These are phyloP conservation scores for Pseudomyrmex pallidus DNA, from an alignment of 1,140 invertebrate species.

Conservation along the genomic window DNA sequence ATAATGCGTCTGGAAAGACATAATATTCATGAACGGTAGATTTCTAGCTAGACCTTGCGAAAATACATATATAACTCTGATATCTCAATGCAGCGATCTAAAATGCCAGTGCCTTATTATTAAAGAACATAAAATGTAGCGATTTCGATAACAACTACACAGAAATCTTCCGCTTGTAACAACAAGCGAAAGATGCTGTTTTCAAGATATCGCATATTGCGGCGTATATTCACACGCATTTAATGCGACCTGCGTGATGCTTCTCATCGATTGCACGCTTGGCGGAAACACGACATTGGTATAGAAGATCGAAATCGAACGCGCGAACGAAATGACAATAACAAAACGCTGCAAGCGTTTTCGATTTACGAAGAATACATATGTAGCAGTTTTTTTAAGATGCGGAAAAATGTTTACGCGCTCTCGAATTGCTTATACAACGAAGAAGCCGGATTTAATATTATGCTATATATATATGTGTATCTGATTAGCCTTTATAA, in stretches of 20 bases:
- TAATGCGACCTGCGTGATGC: constrained; percentile 23
- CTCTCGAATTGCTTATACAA: too few relatives aligned
- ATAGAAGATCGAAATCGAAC: constrained; percentile 30
- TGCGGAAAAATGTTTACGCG: too few relatives aligned
- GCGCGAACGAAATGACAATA: constrained; percentile 15
- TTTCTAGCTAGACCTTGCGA: constrained; percentile 27
- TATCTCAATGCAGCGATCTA: constrained; percentile 1
- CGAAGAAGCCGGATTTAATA: neutral
- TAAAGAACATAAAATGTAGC: constrained; percentile 9
- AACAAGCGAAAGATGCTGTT: constrained; percentile 29
- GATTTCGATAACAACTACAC: constrained; percentile 28
- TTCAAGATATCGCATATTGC: constrained; percentile 29
- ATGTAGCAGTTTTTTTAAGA: neutral
- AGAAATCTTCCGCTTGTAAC: constrained; percentile 24
- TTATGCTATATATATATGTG: neutral
- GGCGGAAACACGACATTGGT: constrained; percentile 4
- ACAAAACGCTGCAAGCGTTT: neutral
- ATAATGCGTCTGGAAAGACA: neutral
- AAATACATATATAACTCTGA: constrained; percentile 41
- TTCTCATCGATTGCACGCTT: constrained; percentile 38
- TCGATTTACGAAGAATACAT: neutral
- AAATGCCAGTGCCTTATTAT: neutral
- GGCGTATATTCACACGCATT: constrained; percentile 1
- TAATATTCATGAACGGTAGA: neutral
- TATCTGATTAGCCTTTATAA: neutral